Base-by-base conservation (phyloP, 2,113 vertebrate species). In the Kryptolebias marmoratus region DNA sequence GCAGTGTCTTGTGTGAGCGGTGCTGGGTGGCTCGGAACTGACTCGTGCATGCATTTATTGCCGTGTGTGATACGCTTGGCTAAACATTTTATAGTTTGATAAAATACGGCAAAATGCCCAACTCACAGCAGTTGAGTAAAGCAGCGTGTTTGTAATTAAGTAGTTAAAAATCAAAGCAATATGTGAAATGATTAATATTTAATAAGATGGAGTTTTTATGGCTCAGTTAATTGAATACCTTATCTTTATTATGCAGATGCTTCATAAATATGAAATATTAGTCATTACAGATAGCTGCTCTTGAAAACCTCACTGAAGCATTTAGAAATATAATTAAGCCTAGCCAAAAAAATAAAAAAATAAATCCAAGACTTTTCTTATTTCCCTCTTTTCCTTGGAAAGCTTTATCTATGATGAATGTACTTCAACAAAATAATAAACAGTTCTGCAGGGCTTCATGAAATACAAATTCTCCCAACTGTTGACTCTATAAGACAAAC, bases 251-350 rank as follows among this genome's bases (percentile, higher is more conserved):
- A 87, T 87, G 89, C 93, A 94, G 94, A 93, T 93, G 91, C 89
- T 92, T 92, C 87, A 92, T 94, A 94, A 93, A 93, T 94, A 88
- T 93, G 89, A 93, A 92, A 92, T 92, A 93, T 93, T 90, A 92
- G 89, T 91, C 90, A 93, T 92, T 89, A 90, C 87, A 87, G 91
- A 93, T 92, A 92, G 81, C 88, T 93, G 82, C 86, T 92, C 88
- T 90, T 85, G 86, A 91, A 89, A 90, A 89, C 89, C 76, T 75
- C 86, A 90, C 59, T 90, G 87, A 91, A 93, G 93, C 93, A 91
- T 93, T 93, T 85, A 93, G 73, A 92, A 92, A 91, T 89, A 92
- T 92, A 94, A 95, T 94, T 94, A 91, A 86, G 79, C 90, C 86
- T 77, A 78, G 71, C 71, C 39, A 42, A 42, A 42, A 8, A 42